Percentiles rank a stretch among this genome's conserved stretches.
These are phyloP conservation scores for Fundulus diaphanus DNA, from an alignment of 2,797 vertebrate species.

Conservation along the genomic window DNA sequence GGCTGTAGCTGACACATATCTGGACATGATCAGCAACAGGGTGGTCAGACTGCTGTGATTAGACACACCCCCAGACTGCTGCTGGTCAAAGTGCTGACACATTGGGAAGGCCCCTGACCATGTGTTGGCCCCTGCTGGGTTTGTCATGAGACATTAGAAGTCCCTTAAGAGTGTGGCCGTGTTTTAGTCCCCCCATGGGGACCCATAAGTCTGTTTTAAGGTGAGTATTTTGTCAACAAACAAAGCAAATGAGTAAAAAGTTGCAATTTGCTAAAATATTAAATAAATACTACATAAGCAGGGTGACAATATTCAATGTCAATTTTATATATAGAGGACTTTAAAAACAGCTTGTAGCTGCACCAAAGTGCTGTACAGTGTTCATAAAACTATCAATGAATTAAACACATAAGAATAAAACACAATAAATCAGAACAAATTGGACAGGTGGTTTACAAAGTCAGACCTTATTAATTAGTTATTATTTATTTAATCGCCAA, in stretches of 20 bases:
- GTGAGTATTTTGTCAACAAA: not conserved
- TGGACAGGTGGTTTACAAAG: no score
- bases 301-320: not conserved
- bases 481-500: not conserved
- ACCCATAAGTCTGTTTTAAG: not conserved
- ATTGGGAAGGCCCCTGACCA: conserved; percentile 66
- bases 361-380: no score
- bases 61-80: conserved; percentile 61
- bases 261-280: not conserved
- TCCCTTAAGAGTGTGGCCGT: conserved; percentile 34
- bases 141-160: conserved; percentile 61
- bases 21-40: conserved; percentile 70
- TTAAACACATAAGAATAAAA: no score
- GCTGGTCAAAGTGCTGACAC: conserved; percentile 67
- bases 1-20: conserved; percentile 26
- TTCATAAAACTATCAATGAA: no score
- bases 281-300: not conserved
- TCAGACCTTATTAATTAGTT: not conserved
- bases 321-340: no score
- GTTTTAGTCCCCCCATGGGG: not conserved
- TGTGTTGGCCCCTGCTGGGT: conserved; percentile 51
- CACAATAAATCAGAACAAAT: no score
- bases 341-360: no score
- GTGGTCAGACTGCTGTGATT: conserved; percentile 65
- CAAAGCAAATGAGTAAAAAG: not conserved